Base-by-base conservation (phyloP, 2,797 vertebrate genomes). In the Acanthornis magna region DNA sequence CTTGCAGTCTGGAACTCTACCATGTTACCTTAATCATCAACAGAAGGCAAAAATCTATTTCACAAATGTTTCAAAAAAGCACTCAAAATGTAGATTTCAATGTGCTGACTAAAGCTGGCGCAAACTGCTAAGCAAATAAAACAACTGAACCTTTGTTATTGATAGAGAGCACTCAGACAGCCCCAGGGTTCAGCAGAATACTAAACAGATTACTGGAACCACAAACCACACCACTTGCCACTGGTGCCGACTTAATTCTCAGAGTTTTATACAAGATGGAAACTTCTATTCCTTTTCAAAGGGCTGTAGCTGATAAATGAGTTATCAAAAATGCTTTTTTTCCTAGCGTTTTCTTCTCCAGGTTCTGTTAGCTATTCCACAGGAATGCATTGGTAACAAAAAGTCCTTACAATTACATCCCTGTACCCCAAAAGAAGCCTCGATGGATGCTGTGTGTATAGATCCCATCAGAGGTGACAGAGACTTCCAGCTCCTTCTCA, bases 71-170 rank as follows among this genome's bases (percentile, higher is more conserved):
- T 93, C 23, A 54, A 57, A 91, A 92, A 96, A 91, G 30, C 70
- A 85, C 36, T 94, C 65, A 94, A 95, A 97, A 95, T 92, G 88
- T 90, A 93, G 89, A 95, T 91, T 95, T 88, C 83, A 88, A 66
- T 27, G 77, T 95, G 90, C 81, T 97, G 91, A 94, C 62, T 93
- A 92, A 94, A 91, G 82, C 80, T 90, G n/a, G 68, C n/a, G 5
- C 57, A 88, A 97, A 90, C 32, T 9, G 3, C 75, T 94, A 70
- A 62, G 80, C 88, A 97, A 95, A 97, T 84, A 93, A 96, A 96
- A 94, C 81, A 95, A 87, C 70, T 75, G 87, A 93, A 88, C 81
- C 70, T 95, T 95, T 97, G 92, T 93, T 95, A 91, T 67, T 71
- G 88, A 96, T 80, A 92, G 83, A 93, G 55, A 85, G 57, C 30